phyloP scores from a whole-genome alignment of 1,140 invertebrate species.

The Campodea augens region DNA sequence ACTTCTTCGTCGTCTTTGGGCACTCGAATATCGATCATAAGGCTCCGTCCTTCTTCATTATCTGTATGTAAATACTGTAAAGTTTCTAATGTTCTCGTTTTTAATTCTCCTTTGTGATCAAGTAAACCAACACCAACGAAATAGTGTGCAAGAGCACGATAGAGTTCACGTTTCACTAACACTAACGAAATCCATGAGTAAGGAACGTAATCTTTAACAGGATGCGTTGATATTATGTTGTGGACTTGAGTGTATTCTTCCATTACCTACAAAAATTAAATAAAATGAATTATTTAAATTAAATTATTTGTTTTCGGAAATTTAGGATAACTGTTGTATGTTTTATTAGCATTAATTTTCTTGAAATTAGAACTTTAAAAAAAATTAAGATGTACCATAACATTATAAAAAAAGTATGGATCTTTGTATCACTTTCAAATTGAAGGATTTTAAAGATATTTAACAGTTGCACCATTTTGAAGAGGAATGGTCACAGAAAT shows the following conservation, averaged over 20 bases:
- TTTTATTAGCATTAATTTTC: no score
- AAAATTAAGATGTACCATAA: no score
- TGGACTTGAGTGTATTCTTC: slow-evolving; percentile 53
- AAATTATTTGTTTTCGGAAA: slow-evolving; percentile 1
- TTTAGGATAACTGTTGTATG: neutral
- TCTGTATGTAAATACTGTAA: slow-evolving; percentile 32
- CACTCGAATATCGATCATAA: slow-evolving; percentile 30
- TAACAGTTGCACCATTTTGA: no score
- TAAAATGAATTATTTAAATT: slow-evolving; percentile 17
- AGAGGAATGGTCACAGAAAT: no score
- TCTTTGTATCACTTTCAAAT: no score
- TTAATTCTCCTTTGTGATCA: slow-evolving; percentile 26
- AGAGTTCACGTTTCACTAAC: slow-evolving; percentile 74
- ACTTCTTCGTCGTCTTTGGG: slow-evolving; percentile 38
- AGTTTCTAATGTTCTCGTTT: slow-evolving; percentile 29
- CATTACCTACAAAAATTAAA: slow-evolving; percentile 33
- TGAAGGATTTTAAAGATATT: no score
- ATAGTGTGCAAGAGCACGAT: slow-evolving; percentile 44
- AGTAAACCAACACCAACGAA: slow-evolving; percentile 40
- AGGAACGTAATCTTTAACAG: slow-evolving; percentile 51
- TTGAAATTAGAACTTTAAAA: neutral
- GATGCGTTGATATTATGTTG: slow-evolving; percentile 33
- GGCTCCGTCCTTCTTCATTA: slow-evolving; percentile 23
- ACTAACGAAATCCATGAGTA: slow-evolving; percentile 78
- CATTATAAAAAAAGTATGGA: no score